Percentiles rank a stretch among this genome's conserved stretches.
Conservation (phyloP, 2,888 invertebrate genomes). For the Leuctra nigra region DNA sequence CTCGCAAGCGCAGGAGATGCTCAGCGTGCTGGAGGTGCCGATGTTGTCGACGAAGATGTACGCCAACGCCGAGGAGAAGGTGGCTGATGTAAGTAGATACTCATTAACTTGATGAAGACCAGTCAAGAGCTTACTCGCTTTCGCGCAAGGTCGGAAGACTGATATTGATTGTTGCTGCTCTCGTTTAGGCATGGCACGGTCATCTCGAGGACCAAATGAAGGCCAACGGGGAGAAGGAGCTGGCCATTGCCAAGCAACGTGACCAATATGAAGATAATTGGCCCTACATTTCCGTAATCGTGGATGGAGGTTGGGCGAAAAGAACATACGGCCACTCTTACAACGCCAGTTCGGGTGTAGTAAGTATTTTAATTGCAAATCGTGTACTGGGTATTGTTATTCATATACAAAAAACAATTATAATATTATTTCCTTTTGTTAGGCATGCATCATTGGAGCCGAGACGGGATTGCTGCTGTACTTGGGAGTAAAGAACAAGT, state of each 20-base stretch:
- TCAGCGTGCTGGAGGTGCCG: not conserved
- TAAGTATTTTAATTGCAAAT: too few species aligned
- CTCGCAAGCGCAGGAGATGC: not conserved
- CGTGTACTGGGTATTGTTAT: too few species aligned
- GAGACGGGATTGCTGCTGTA: not conserved
- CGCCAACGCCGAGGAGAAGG: not conserved
- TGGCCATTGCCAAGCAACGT: not conserved
- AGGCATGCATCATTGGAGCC: constrained; percentile 8
- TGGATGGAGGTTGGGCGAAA: constrained; percentile 6
- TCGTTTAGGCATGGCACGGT: not conserved
- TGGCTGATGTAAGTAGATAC: not conserved
- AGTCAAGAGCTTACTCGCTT: not conserved
- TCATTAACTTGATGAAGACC: not conserved
- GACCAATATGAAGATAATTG: not conserved
- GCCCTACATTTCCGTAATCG: constrained; percentile 1
- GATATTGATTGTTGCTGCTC: not conserved
- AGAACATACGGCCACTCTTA: not conserved
- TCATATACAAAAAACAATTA: too few species aligned
- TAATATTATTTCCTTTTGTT: not conserved
- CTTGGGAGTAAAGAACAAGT: not conserved
- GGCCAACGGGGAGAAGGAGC: not conserved
- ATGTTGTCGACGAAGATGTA: not conserved
- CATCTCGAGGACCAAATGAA: not conserved
- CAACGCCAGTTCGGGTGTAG: constrained; percentile 6
- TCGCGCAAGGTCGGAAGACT: not conserved